These are phyloP conservation scores for Neuroscelio doddi DNA, from an alignment of 2,888 invertebrate genomes.

Conservation along the genomic window DNA sequence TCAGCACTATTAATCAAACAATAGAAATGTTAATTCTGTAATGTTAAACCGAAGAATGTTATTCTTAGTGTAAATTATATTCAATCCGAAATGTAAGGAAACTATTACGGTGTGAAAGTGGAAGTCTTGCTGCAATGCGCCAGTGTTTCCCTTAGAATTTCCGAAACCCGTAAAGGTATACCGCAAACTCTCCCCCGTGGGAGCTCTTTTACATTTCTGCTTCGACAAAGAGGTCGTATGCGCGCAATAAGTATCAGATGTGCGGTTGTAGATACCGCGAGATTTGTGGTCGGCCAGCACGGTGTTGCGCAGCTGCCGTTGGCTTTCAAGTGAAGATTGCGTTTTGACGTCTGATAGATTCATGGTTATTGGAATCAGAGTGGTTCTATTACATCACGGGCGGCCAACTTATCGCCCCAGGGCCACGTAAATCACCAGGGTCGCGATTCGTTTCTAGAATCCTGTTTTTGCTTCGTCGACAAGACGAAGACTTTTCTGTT, in stretches of 20 bases:
- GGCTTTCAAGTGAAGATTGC: slow-evolving; percentile 77
- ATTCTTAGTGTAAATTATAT: too few relatives aligned
- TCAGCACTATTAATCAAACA: too few relatives aligned
- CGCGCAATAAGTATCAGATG: slow-evolving; percentile 51
- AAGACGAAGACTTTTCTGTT: slow-evolving; percentile 15
- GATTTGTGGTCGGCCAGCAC: slow-evolving; percentile 60
- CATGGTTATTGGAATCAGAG: slow-evolving; percentile 84
- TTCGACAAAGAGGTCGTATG: slow-evolving; percentile 41
- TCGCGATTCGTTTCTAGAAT: slow-evolving; percentile 52
- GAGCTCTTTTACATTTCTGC: slow-evolving; percentile 55
- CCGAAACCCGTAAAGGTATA: slow-evolving; percentile 8
- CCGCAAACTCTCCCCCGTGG: slow-evolving; percentile 18
- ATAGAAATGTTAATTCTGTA: too few relatives aligned
- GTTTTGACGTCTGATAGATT: slow-evolving; percentile 85
- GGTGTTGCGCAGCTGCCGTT: slow-evolving; percentile 63
- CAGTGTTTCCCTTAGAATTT: slow-evolving; percentile 7
- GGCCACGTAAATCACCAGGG: slow-evolving; percentile 62
- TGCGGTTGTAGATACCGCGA: slow-evolving; percentile 58
- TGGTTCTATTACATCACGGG: slow-evolving; percentile 58
- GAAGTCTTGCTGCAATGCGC: slow-evolving; percentile 1
- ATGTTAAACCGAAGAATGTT: too few relatives aligned
- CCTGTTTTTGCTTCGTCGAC: slow-evolving; percentile 49
- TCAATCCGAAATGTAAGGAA: too few relatives aligned
- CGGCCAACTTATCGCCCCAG: slow-evolving; percentile 58
- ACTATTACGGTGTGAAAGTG: neutral